Percentiles rank a stretch among this genome's conserved stretches.
Conservation (phyloP, 2,113 vertebrate species). For the Thryonomys swinderianus region DNA sequence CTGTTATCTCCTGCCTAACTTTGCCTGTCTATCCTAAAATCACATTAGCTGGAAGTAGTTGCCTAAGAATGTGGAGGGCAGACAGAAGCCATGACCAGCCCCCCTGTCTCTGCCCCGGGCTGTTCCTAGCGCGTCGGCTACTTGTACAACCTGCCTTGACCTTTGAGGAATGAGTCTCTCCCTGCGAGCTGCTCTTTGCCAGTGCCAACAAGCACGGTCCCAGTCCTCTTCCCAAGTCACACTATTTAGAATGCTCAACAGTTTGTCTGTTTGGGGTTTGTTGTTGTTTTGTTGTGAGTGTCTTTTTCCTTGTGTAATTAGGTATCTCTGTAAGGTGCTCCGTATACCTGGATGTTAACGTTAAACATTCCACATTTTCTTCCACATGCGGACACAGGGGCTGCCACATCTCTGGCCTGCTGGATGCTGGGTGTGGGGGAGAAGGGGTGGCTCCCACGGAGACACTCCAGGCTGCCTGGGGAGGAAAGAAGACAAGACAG, state of each 20-base stretch:
- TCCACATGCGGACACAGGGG: neutral
- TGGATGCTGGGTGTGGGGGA: neutral
- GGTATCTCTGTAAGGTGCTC: neutral
- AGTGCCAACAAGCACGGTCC: neutral
- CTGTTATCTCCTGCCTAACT: neutral
- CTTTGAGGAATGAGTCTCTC: neutral
- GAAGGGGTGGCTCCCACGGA: neutral
- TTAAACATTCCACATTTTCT: neutral
- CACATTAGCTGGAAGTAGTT: neutral
- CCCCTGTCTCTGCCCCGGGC: neutral
- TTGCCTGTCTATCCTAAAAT: neutral
- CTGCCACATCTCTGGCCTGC: neutral
- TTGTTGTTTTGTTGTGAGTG: neutral
- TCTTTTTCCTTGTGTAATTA: neutral
- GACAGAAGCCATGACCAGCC: neutral
- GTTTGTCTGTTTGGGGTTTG: neutral
- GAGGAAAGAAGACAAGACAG: neutral
- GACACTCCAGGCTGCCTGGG: neutral
- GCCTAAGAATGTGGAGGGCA: neutral
- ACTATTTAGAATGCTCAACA: neutral
- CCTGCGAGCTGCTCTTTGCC: neutral
- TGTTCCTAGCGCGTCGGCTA: neutral
- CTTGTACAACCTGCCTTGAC: neutral
- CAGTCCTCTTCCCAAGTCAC: neutral
- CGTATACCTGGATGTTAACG: neutral